A percentile compares a stretch with the other conserved stretches of the same genome.
Conservation (phyloP, 2,888 invertebrate species). For the Phymatocera aterrima region DNA sequence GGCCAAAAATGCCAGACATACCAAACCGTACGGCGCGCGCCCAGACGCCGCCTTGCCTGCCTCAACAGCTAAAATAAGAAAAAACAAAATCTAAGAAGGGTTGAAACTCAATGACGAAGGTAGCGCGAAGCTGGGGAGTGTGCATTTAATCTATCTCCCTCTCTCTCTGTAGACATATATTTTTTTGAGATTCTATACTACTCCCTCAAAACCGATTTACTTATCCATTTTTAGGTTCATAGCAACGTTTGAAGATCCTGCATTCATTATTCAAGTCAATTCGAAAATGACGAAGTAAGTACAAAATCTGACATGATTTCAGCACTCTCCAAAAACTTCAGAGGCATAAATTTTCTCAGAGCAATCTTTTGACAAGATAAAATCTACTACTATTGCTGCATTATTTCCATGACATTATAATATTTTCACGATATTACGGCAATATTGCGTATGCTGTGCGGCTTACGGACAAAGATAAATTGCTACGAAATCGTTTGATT, state of each 20-base stretch:
- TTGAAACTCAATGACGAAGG: constrained; percentile 52
- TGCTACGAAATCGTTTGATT: too few species aligned
- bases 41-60: constrained; percentile 69
- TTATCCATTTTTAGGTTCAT: not conserved
- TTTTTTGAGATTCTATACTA: not conserved
- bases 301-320: too few species aligned
- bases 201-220: not conserved
- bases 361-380: too few species aligned
- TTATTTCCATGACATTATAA: too few species aligned
- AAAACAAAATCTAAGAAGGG: constrained; percentile 41
- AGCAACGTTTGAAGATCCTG: not conserved
- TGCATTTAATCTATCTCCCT: not conserved
- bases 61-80: constrained; percentile 31
- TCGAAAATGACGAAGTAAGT: too few species aligned
- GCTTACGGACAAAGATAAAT: too few species aligned
- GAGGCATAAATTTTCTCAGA: too few species aligned
- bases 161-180: not conserved
- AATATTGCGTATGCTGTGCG: too few species aligned
- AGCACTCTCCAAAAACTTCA: too few species aligned
- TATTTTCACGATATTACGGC: too few species aligned
- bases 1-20: constrained; percentile 71
- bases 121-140: not conserved
- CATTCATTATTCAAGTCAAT: not conserved
- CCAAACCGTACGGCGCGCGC: constrained; percentile 72
- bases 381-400: too few species aligned